Evolutionary conservation across 2,113 vertebrate genomes (phyloP), one percentile per base, ranked within the genome.

Genomic region (Thunnus thynnus): DNA sequence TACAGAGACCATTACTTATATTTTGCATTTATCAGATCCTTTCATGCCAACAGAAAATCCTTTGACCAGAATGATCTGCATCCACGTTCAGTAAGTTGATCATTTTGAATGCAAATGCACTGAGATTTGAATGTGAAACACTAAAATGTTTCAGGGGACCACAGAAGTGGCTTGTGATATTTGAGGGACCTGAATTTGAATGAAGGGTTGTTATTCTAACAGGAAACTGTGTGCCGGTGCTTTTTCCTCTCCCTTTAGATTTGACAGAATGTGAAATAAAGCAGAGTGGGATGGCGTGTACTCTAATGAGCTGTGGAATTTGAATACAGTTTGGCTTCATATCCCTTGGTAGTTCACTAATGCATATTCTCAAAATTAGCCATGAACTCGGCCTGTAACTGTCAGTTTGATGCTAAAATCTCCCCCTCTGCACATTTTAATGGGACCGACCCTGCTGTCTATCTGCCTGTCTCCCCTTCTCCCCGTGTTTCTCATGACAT

Each of bases 251-350:
- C 84, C 87, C 72, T 54, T 76, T 62, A 77, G 86, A 91, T 56
- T 86, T 85, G 55, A 76, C 76, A 71, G 85, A 90, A 85, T 84
- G 44, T 72, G 48, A 79, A 89, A 86, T 85, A 82, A 86, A 86
- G 72, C 78, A 51, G 41, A 88, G 60, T 17, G 6, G 47, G 48
- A 78, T 17, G 54, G 47, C 4, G 54, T 48, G 16, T 55, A 16
- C 57, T 3, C 70, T 91, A 90, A 90, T 88, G 90, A 93, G 82
- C 80, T 60, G 11, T 16, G 18, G 78, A 57, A 68, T 83, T 68
- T 76, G 47, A 82, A 82, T 80, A 76, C 61, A 75, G 69, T 62
- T 82, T 58, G 57, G 61, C 62, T 79, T 71, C 17, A 58, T 52
- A 30, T 88, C 85, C 79, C 81, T 50, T 14, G 71, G 72, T 84